Evolutionary conservation across 1,140 invertebrate species (phyloP), one percentile per base, ranked within the genome.

Genomic region (Bacillus rossius): DNA sequence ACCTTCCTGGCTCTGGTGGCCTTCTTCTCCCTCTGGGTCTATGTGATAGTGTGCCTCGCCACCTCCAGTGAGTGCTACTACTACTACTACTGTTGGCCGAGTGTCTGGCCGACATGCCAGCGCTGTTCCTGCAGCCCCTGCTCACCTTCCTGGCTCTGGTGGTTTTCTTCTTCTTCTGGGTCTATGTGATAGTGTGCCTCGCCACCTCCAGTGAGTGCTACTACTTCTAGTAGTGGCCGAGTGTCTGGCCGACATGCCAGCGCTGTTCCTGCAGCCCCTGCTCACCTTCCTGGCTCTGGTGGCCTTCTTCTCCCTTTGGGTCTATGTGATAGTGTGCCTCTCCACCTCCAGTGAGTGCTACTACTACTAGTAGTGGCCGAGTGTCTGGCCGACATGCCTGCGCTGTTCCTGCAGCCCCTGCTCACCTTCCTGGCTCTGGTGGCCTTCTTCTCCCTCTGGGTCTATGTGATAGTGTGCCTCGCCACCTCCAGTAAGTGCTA

Each of bases 1-100:
- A 96, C 94, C 0, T 94, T 94, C 69, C 60, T 89, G 43, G 80
- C 87, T 47, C 76, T 96, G 0, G 72, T 88, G 23, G 59, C 84
- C 40, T 96, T 96, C 71, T 88, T 94, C 61, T 73, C 84, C 40
- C 92, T 91, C 77, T 96, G 92, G 92, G 77, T 93, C 1, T 78
- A 81, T 26, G 84, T 96, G 37, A 82, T 96, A 61, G 74, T 85
- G 22, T 84, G 77, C 65, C 72, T 89, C 4, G 81, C 82, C n/a
- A 87, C 86, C 62, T 79, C 85, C 37, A 79, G 87, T 89, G 77
- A 82, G 83, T 78, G 41, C n/a, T n/a, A n/a, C n/a, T n/a, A n/a
- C n/a, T n/a, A n/a, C n/a, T n/a, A n/a, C n/a, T n/a, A n/a, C n/a
- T n/a, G n/a, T n/a, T n/a, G n/a, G n/a, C n/a, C n/a, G n/a, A n/a